Evolutionary conservation across 2,888 invertebrate genomes (phyloP), one percentile per base, ranked within the genome.

Genomic region (Brachyptera risi): DNA sequence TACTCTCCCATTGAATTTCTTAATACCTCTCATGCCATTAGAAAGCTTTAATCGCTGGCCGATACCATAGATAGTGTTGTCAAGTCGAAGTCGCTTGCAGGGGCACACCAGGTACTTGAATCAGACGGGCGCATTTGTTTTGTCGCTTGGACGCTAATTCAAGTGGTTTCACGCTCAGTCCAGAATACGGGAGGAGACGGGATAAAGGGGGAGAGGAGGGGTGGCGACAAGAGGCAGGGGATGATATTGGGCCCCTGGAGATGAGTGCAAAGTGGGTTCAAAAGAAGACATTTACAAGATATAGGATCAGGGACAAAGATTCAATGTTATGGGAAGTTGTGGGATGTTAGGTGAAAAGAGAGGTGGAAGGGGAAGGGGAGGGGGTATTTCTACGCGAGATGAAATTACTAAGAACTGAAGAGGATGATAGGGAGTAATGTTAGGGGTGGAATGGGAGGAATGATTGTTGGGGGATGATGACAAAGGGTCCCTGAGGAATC

Each of bases 391-490:
- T 11, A 54, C n/a, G 54, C 37, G 54, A 54, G 37, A 37, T 37
- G 54, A 21, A 54, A 54, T 54, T 54, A 54, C 54, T 35, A 37
- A 54, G 37, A 54, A 51, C 50, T 51, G 50, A 51, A 51, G 50
- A 51, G 50, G 31, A 51, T 51, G 50, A 37, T 35, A 38, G 19
- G 27, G 51, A 35, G 51, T 35, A 51, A 51, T 31, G 31, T 49
- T 27, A 51, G 21, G 51, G 51, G 51, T 7, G 51, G 27, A 23
- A 35, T 17, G 35, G 15, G 54, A 21, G 37, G 54, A 23, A 21
- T 31, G 54, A 54, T 54, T 54, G 54, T 37, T 37, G 54, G 54
- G 50, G 54, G 35, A 35, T n/a, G 38, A 54, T 31, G 54, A 54
- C 54, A 54, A 54, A 54, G 54, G 54, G 17, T 54, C 54, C 54